Base-by-base conservation (phyloP, 1,140 invertebrate genomes). In the Magallana gigas region DNA sequence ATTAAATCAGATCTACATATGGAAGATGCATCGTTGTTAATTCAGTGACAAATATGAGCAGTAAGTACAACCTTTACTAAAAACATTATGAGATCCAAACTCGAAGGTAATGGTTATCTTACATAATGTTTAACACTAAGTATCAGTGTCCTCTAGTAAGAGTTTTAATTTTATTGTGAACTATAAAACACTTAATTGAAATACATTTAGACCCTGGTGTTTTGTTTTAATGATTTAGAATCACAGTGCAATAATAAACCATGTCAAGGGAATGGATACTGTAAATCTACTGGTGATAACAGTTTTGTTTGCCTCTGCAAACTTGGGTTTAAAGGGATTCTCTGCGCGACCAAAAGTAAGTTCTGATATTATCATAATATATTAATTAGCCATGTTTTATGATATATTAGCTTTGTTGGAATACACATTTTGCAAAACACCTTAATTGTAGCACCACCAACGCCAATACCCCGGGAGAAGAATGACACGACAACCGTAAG, bases 1-100 rank as follows among this genome's bases (percentile, higher is more conserved):
- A 48, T 48, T 48, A 12, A 8, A 29, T 12, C 68, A 76, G 68
- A 76, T 76, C 68, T 12, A 29, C 68, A 29, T 9, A 23, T 11
- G 36, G 12, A 76, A 76, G 68, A 36, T 76, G 68, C 23, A 76
- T 76, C 18, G 36, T 29, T 76, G 68, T 76, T 18, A 76, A 76
- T 76, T 18, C 68, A 29, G 68, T 76, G 23, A 76, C 23, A 76
- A 76, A 76, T 76, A 29, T 76, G 36, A 76, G 29, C 23, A 76
- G 68, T 76, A 76, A 76, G 23, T 29, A 76, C 3, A 48, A 48
- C 36, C 5, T 48, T 48, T 48, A 2, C 5, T 48, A 48, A 5
- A 48, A 4, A 2, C 36, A 48, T 48, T 48, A 48, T 48, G 36
- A 48, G 5, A 48, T 48, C 5, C 36, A 48, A 23, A 23, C 23